A percentile compares a stretch with the other conserved stretches of the same genome.
These are phyloP conservation scores for Drosophila gunungcola DNA, from an alignment of 1,140 invertebrate species.

Conservation along the genomic window DNA sequence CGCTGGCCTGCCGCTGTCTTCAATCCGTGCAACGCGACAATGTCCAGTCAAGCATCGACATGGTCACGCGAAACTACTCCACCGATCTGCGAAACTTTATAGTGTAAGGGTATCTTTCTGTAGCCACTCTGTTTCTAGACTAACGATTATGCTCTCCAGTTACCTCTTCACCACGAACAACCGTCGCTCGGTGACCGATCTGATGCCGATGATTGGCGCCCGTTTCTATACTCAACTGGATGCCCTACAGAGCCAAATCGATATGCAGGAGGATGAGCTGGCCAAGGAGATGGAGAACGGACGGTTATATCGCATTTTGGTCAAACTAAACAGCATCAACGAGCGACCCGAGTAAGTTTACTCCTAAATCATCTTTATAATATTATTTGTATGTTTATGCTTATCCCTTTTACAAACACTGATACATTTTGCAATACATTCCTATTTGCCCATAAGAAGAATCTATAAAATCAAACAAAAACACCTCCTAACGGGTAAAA, in stretches of 20 bases:
- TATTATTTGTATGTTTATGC: too few species aligned
- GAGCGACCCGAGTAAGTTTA: constrained; percentile 94
- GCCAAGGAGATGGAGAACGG: constrained; percentile 98
- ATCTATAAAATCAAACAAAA: too few species aligned
- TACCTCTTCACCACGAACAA: constrained; percentile 90
- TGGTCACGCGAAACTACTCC: constrained; percentile 95
- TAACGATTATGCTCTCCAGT: constrained; percentile 83
- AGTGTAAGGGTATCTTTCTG: constrained; percentile 87
- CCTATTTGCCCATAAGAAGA: too few species aligned
- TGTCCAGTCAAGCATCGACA: constrained; percentile 93
- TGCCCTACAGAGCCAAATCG: constrained; percentile 93
- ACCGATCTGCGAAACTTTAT: constrained; percentile 97
- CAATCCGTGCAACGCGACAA: constrained; percentile 94
- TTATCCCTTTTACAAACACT: too few species aligned
- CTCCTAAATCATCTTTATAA: too few species aligned
- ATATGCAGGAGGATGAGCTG: constrained; percentile 95
- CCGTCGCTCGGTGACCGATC: constrained; percentile 94
- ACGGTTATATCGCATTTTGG: constrained; percentile 94
- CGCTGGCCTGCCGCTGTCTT: constrained; percentile 95
- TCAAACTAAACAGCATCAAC: constrained; percentile 96
- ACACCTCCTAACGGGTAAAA: too few species aligned
- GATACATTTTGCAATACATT: too few species aligned
- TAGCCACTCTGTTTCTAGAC: neutral
- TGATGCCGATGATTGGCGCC: constrained; percentile 99
- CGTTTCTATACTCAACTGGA: constrained; percentile 98